Percentiles rank a stretch among this genome's conserved stretches.
phyloP scores from a whole-genome alignment of 1,140 invertebrate genomes.

The Homalodisca vitripennis region DNA sequence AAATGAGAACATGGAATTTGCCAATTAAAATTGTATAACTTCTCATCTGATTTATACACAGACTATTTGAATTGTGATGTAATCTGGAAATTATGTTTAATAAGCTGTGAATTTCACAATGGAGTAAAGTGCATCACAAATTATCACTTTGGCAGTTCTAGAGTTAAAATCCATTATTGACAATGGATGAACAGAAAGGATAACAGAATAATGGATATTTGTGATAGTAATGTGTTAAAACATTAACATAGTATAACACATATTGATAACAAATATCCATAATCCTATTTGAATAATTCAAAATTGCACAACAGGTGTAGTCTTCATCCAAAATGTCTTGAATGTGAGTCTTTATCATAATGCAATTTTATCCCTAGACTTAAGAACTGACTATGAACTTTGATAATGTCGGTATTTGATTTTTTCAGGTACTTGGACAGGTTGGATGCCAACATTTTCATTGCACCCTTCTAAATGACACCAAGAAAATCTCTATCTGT shows the following conservation, averaged over 20 bases:
- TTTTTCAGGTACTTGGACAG: slow-evolving; percentile 45
- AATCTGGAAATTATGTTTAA: too few relatives aligned
- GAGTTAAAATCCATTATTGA: too few relatives aligned
- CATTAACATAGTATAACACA: not conserved
- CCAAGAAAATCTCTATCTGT: not conserved
- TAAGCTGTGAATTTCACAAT: too few relatives aligned
- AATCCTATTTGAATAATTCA: not conserved
- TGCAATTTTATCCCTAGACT: not conserved
- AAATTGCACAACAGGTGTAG: not conserved
- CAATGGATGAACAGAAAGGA: too few relatives aligned
- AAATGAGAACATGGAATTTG: too few relatives aligned
- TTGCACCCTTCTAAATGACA: slow-evolving; percentile 44
- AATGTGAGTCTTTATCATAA: not conserved
- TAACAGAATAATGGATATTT: too few relatives aligned
- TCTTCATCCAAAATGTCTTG: not conserved
- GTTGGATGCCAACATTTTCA: slow-evolving; percentile 47
- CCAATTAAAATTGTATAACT: too few relatives aligned
- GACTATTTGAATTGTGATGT: too few relatives aligned
- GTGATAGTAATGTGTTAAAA: too few relatives aligned
- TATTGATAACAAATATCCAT: not conserved
- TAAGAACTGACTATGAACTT: slow-evolving; percentile 1
- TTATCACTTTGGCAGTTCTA: too few relatives aligned
- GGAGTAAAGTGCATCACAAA: too few relatives aligned
- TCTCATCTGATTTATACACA: too few relatives aligned
- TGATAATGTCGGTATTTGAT: slow-evolving; percentile 30